Evolutionary conservation across 2,113 vertebrate species (phyloP).

Genomic region (Colaptes auratus): DNA sequence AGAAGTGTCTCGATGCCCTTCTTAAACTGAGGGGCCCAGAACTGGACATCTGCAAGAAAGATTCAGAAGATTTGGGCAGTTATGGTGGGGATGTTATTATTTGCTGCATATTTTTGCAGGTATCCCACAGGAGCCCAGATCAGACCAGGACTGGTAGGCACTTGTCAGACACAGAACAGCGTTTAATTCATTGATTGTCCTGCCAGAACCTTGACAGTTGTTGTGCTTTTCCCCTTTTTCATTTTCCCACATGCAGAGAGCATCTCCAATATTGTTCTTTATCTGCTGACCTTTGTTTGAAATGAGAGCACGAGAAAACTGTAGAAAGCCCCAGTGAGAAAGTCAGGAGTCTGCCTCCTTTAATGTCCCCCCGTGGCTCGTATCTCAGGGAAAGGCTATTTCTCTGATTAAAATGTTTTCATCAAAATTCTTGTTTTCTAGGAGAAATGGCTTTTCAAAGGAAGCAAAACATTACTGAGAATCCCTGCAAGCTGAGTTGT

Average conservation of each 20-base stretch:
- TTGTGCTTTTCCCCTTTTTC: neutral
- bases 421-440: neutral
- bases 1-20: too few species aligned
- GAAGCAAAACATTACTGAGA: neutral
- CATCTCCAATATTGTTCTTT: neutral
- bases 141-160: neutral
- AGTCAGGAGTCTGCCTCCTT: neutral
- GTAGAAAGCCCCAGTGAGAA: neutral
- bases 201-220: neutral
- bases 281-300: conserved; percentile 47
- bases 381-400: neutral
- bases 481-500: neutral
- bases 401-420: neutral
- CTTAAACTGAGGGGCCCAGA: too few species aligned
- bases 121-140: neutral
- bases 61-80: neutral
- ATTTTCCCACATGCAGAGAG: conserved; percentile 3
- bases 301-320: conserved; percentile 28
- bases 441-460: neutral
- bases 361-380: neutral
- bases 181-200: conserved; percentile 32
- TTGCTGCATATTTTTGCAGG: neutral
- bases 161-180: neutral
- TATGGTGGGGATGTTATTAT: neutral
- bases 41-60: neutral